Percentiles rank a stretch among this genome's conserved stretches.
Evolutionary conservation across 2,888 invertebrate genomes (phyloP).

Genomic region (Aleiodes testaceus): DNA sequence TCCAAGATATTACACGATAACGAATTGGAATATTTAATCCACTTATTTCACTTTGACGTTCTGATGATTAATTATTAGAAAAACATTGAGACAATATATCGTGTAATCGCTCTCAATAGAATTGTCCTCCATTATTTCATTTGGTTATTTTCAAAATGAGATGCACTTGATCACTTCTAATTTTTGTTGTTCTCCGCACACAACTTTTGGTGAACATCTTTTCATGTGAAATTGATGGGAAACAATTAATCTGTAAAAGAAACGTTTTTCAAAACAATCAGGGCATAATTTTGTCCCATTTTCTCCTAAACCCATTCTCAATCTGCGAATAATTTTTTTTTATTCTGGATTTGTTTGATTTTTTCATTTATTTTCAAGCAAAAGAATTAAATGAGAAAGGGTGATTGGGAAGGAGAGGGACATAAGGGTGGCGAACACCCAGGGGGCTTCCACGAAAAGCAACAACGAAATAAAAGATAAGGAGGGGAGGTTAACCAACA

Average conservation of each 20-base stretch:
- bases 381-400: constrained; percentile 51
- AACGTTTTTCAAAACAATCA: too few relatives aligned
- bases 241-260: not conserved
- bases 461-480: constrained; percentile 43
- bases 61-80: too few relatives aligned
- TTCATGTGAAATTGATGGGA: not conserved
- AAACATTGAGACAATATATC: too few relatives aligned
- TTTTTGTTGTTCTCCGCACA: too few relatives aligned
- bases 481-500: constrained; percentile 65
- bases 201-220: too few relatives aligned
- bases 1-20: too few relatives aligned
- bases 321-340: constrained; percentile 25
- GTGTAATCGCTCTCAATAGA: too few relatives aligned
- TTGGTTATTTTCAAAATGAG: too few relatives aligned
- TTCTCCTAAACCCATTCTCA: constrained; percentile 13
- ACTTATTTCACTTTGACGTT: too few relatives aligned
- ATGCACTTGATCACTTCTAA: too few relatives aligned
- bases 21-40: too few relatives aligned
- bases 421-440: constrained; percentile 31
- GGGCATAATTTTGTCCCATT: not conserved
- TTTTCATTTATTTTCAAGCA: constrained; percentile 43
- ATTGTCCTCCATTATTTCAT: too few relatives aligned
- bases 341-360: constrained; percentile 16
- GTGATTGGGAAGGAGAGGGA: constrained; percentile 43
- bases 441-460: constrained; percentile 45